A percentile compares a stretch with the other conserved stretches of the same genome.
phyloP scores from a whole-genome alignment of 2,888 invertebrate genomes.

The Unio pictorum region DNA sequence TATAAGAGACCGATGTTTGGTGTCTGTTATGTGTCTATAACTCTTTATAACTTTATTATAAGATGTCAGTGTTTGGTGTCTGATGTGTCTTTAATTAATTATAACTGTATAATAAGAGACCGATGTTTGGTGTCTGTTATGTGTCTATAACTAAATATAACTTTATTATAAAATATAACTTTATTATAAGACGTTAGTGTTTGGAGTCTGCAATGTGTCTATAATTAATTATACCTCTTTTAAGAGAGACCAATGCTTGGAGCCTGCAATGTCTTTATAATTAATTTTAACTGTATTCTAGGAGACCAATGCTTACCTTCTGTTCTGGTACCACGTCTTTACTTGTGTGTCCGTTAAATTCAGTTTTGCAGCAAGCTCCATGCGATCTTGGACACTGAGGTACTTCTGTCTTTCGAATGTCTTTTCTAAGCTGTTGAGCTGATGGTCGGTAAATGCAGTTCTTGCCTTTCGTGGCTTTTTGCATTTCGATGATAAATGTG shows the following conservation, averaged over 20 bases:
- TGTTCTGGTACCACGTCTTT: constrained; percentile 99
- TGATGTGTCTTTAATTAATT: too few relatives aligned
- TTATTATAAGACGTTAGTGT: background rate
- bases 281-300: background rate
- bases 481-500: constrained; percentile 28
- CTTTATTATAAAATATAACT: background rate
- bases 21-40: too few relatives aligned
- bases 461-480: constrained; percentile 97
- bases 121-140: background rate
- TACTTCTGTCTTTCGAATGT: constrained; percentile 97
- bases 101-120: too few relatives aligned
- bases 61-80: too few relatives aligned
- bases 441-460: constrained; percentile 99
- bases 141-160: background rate
- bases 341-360: constrained; percentile 99
- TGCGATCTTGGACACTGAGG: constrained; percentile 84
- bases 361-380: constrained; percentile 96
- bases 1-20: too few relatives aligned
- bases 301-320: constrained; percentile 77
- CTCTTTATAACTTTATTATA: too few relatives aligned
- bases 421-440: constrained; percentile 91
- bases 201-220: background rate
- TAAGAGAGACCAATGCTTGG: background rate
- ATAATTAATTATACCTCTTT: background rate
- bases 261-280: background rate